phyloP scores from a whole-genome alignment of 2,888 invertebrate genomes.

The Monopis laevigella region DNA sequence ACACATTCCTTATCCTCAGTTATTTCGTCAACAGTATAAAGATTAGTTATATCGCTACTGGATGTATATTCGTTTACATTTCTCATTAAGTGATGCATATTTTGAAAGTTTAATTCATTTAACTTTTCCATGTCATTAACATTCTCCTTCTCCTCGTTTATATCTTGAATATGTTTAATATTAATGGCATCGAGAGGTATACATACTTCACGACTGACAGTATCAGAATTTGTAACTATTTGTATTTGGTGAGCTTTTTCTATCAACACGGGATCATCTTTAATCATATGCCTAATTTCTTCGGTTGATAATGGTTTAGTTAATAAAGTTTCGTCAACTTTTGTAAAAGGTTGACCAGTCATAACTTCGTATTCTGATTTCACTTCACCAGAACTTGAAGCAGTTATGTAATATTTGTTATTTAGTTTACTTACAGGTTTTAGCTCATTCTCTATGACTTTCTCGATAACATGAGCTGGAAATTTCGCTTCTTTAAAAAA shows the following conservation, averaged over 20 bases:
- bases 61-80: constrained; percentile 22
- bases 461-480: constrained; percentile 37
- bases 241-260: constrained; percentile 56
- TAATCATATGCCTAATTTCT: constrained; percentile 40
- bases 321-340: constrained; percentile 31
- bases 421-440: constrained; percentile 29
- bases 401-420: constrained; percentile 39
- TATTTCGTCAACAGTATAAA: constrained; percentile 16
- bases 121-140: constrained; percentile 36
- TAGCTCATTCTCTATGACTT: constrained; percentile 49
- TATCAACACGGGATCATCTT: constrained; percentile 40
- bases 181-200: constrained; percentile 45
- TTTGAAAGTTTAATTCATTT: constrained; percentile 40
- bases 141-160: constrained; percentile 35
- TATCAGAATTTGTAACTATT: constrained; percentile 31
- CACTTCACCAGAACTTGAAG: constrained; percentile 36
- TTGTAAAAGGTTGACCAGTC: constrained; percentile 55
- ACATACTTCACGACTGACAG: constrained; percentile 25
- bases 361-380: constrained; percentile 54
- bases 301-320: constrained; percentile 35
- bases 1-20: constrained; percentile 8
- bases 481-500: constrained; percentile 45
- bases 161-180: constrained; percentile 31
- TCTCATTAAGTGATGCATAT: constrained; percentile 42
- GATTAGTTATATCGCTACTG: constrained; percentile 21